Evolutionary conservation across 2,888 invertebrate species (phyloP), one percentile per base, ranked within the genome.

Genomic region (Neelides folsomi): DNA sequence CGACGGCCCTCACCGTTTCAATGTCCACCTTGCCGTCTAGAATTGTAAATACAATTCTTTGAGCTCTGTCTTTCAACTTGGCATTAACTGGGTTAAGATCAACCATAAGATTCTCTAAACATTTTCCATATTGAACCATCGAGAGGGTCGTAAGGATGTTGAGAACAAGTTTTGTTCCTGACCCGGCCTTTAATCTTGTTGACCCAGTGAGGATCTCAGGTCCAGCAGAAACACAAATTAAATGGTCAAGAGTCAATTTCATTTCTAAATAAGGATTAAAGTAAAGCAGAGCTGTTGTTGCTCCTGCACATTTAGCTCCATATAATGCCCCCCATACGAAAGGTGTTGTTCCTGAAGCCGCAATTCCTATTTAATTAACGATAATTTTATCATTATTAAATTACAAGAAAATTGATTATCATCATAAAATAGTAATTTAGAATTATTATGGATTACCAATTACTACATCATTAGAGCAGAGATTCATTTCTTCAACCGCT

Each of bases 261-360:
- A 59, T 49, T 39, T 40, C 45, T 3, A 62, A 49, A 18, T 47
- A 50, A 8, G 58, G 54, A 48, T 60, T 64, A 49, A 60, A 64
- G 9, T 59, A 58, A 10, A 64, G 42, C 35, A 62, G 51, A 9
- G 57, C 59, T 15, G 62, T 56, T 45, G 54, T 59, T n/a, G 62
- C 60, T 36, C 53, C 54, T 9, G 51, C 18, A 2, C 37, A 47
- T 43, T 57, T 58, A 1, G 60, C 60, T 46, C 49, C 44, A 45
- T 58, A 54, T 43, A 64, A 50, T 1, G 62, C 55, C 13, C 63
- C 63, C 63, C 63, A 64, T 1, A 62, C 62, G 42, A 62, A 64
- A 9, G 63, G 63, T 5, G 63, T 62, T 45, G 56, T 20, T 6
- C 63, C 63, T 49, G 53, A 55, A n/a, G 62, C 55, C 43, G 60